A percentile compares a stretch with the other conserved stretches of the same genome.
Evolutionary conservation across 2,113 vertebrate species (phyloP).

Genomic region (Ophthalmolycus amberensis): DNA sequence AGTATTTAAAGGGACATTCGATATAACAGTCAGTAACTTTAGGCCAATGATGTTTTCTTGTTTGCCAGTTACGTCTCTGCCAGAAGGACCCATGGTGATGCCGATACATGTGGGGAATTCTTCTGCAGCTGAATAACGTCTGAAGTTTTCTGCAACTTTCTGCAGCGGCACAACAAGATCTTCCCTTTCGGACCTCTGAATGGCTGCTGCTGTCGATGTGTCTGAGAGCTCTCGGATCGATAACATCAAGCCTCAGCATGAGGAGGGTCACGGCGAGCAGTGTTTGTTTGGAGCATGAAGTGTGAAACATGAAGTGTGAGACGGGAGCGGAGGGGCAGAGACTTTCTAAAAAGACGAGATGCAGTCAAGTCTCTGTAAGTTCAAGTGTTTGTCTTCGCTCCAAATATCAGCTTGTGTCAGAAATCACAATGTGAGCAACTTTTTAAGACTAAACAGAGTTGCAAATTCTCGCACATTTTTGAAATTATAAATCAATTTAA

Average conservation of each 20-base stretch:
- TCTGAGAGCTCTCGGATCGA: constrained; percentile 45
- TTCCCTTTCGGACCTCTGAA: neutral
- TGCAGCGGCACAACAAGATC: neutral
- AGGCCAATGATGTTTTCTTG: neutral
- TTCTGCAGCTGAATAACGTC: neutral
- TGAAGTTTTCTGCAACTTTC: neutral
- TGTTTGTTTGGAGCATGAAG: constrained; percentile 7
- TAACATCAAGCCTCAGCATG: constrained; percentile 17
- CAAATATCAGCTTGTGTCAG: no score
- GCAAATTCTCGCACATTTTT: no score
- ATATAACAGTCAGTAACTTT: neutral
- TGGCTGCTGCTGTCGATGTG: constrained; percentile 6
- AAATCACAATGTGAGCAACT: no score
- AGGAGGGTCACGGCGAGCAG: neutral
- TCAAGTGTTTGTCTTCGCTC: neutral
- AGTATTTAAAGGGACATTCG: neutral
- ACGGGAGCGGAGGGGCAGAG: neutral
- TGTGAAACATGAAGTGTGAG: constrained; percentile 2
- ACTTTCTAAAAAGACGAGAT: neutral
- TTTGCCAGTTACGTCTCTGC: neutral
- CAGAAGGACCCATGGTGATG: neutral
- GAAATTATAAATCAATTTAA: no score
- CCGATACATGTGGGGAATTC: neutral
- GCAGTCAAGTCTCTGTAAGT: neutral
- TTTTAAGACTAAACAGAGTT: no score